Base-by-base conservation (phyloP, 2,797 vertebrate genomes). In the Catamblyrhynchus diadema region DNA sequence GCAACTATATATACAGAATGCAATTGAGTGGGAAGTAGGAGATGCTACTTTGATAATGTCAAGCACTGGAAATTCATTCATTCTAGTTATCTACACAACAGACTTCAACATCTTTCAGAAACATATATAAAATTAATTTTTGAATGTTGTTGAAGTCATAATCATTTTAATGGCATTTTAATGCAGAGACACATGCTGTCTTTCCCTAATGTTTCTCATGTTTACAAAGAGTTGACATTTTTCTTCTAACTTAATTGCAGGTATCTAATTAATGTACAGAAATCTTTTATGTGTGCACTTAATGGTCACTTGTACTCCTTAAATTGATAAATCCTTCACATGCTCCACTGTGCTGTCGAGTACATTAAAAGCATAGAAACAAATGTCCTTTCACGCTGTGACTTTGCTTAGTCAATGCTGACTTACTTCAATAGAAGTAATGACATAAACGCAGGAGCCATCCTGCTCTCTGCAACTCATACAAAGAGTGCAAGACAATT, bases 151-250 rank as follows among this genome's bases (percentile, higher is more conserved):
- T 86, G 44, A 81, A 79, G 23, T 73, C 33, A 70, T 90, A 72
- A 93, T 67, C 3, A 60, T 84, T 84, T 86, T 86, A 95, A 94
- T 93, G 69, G 59, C 54, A 88, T 83, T 91, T 92, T 92, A 91
- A 96, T 94, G 75, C 72, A 57, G 30, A 92, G 75, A 41, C 74
- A 60, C 64, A 71, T 44, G 79, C 65, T 95, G 79, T 81, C 59
- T 92, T 86, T 75, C 39, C 54, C 50, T 88, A 88, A 78, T 44
- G 65, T 48, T 85, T 67, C 54, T 87, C 47, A 69, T 41, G 39
- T 93, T 92, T 74, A 82, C 21, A 8, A 71, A 82, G 32, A 81
- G 48, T 33, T 92, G 47, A 69, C 37, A 45, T 85, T 88, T 90
- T 85, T 69, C 69, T 83, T 62, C 22, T 35, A 59, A 90, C 20